Base-by-base conservation (phyloP, 1,140 invertebrate genomes). In the Manduca sexta region DNA sequence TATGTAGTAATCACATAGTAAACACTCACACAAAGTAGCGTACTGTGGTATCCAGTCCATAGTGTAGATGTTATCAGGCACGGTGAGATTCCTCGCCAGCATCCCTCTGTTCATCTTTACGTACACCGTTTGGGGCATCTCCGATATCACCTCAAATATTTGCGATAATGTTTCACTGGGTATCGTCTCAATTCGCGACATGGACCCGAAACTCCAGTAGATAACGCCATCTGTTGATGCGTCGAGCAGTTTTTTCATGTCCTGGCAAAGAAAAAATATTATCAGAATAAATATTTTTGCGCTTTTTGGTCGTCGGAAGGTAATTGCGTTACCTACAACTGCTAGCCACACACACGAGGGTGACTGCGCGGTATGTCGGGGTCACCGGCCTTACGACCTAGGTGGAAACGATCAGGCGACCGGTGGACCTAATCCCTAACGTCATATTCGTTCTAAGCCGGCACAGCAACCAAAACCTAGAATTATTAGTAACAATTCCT, bases 201-300 rank as follows among this genome's bases (percentile, higher is more conserved):
- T 90, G 0, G 91, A 90, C 0, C 92, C 92, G 56, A 93, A 86
- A 31, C 89, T 91, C 73, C 93, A 93, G 55, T 91, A 91, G 29
- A 93, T 89, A 1, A 91, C 89, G 1, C 92, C 92, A 33, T 90
- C 68, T 10, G 74, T 61, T 0, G 90, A 87, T 21, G 85, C 78
- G 46, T 90, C 88, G 11, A 93, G 60, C 56, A 91, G 89, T 17
- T 79, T 65, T 60, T 90, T 83, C 44, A 91, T 64, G 46, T 90
- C 87, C 85, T 88, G 48, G 17, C 47, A 39, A 40, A 34, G 11
- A 10, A 15, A 39, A 39, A 17, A 17, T 17, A 16, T 4, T 17
- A n/a, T n/a, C n/a, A n/a, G n/a, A n/a, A n/a, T n/a, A n/a, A n/a
- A n/a, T n/a, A n/a, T n/a, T n/a, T n/a, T n/a, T n/a, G n/a, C n/a